Base-by-base conservation (phyloP, 2,888 invertebrate species). In the Acrobeloides nanus region DNA sequence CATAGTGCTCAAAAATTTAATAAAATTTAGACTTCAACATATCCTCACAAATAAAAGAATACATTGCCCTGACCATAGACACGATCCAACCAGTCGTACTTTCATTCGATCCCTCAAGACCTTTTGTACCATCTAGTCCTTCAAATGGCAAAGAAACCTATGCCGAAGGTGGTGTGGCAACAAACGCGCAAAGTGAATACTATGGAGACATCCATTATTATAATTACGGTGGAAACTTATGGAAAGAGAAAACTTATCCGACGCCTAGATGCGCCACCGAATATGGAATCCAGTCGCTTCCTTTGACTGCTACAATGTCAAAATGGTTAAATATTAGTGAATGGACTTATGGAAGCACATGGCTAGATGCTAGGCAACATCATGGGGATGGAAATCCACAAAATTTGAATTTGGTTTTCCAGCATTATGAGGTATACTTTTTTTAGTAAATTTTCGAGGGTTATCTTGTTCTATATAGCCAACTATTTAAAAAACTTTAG, bases 161-260 rank as follows among this genome's bases (percentile, higher is more conserved):
- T 21, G 60, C 57, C 29, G 84, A 89, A 67, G 85, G 84, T 2
- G 88, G 84, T 69, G 79, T 92, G 34, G 38, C 64, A 2, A 42
- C 42, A n/a, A 80, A 87, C 75, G 93, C 95, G 0, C 83, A 84
- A 57, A 84, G 84, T 64, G 77, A 81, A 1, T 76, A 81, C 39
- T 92, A 84, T 73, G 95, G 95, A 35, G 95, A 93, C 43, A 60
- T 70, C 38, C 93, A 95, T 73, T 87, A 84, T 73, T 95, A 97
- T 75, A 84, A 87, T 65, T 89, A 92, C 68, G 46, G 82, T 0
- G 76, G 78, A 20, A 84, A 95, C 68, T 54, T 67, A 10, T 95
- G 89, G 89, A 78, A 85, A 65, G 80, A 82, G 39, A 81, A 80
- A 48, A 82, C 81, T 5, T 90, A 84, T 74, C 86, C 86, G 0